These are phyloP conservation scores for Lepidurus packardi DNA, from an alignment of 1,140 invertebrate species.

Conservation along the genomic window DNA sequence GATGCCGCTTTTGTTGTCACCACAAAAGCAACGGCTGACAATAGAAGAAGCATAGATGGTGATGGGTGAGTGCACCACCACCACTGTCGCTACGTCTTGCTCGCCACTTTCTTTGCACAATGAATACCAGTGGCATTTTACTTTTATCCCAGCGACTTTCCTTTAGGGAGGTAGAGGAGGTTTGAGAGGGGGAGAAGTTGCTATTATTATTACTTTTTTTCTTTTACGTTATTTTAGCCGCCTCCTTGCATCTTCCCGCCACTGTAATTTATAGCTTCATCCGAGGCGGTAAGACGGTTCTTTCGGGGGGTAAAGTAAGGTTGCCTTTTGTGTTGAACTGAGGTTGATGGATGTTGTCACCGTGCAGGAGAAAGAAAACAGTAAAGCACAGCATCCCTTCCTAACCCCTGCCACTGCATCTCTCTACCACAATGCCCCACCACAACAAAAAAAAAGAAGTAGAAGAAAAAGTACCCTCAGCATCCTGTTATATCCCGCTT, in stretches of 20 bases:
- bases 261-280: constrained; percentile 22
- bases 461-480: background rate
- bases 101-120: constrained; percentile 18
- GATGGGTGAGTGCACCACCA: constrained; percentile 19
- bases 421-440: background rate
- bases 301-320: background rate
- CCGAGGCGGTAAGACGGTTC: background rate
- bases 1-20: constrained; percentile 17
- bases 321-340: constrained; percentile 21
- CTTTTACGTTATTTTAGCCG: constrained; percentile 15
- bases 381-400: constrained; percentile 11
- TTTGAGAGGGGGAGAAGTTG: background rate
- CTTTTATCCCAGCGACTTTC: constrained; percentile 11
- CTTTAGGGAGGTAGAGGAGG: background rate
- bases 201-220: constrained; percentile 19
- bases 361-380: constrained; percentile 18
- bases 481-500: background rate
- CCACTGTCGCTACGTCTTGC: background rate
- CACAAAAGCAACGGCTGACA: constrained; percentile 21
- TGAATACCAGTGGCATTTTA: constrained; percentile 6
- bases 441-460: background rate
- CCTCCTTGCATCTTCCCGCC: constrained; percentile 10
- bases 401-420: background rate
- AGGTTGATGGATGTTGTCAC: constrained; percentile 21
- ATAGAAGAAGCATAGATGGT: constrained; percentile 18